These are phyloP conservation scores for Meandrina meandrites DNA, from an alignment of 92 coral and sea anemone genomes.

Conservation along the genomic window DNA sequence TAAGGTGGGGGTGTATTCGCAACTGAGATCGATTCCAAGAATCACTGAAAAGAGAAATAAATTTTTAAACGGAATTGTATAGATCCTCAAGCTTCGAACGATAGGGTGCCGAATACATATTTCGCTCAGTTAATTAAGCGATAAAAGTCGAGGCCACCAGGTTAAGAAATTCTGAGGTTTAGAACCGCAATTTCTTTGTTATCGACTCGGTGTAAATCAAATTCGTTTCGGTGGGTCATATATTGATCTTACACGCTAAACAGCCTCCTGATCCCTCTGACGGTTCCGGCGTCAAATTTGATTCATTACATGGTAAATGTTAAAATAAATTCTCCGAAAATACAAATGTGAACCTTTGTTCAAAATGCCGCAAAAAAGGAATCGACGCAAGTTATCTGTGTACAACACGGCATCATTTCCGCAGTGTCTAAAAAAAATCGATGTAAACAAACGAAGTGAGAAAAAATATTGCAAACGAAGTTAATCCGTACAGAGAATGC, in stretches of 20 bases:
- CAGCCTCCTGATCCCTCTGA: slow-evolving; percentile 1
- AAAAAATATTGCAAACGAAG: not conserved
- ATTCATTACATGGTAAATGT: slow-evolving; percentile 10
- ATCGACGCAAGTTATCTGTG: not conserved
- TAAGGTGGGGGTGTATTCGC: not conserved
- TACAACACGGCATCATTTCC: not conserved
- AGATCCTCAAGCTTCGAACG: slow-evolving; percentile 4
- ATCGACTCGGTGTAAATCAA: not conserved
- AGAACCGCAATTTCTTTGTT: slow-evolving; percentile 4
- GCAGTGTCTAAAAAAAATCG: not conserved
- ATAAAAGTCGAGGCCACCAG: slow-evolving; percentile 19
- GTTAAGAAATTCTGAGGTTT: slow-evolving; percentile 7
- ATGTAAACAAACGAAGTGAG: not conserved
- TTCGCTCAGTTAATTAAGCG: slow-evolving; percentile 25
- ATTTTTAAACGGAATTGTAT: slow-evolving; percentile 9
- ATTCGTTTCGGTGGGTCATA: not conserved
- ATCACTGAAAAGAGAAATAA: not conserved
- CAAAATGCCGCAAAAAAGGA: not conserved
- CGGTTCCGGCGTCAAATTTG: not conserved
- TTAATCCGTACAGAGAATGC: not conserved
- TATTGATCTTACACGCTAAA: not conserved
- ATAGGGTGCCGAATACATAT: slow-evolving; percentile 16
- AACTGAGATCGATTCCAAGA: not conserved
- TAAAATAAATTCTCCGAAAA: not conserved
- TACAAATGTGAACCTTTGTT: not conserved